phyloP scores from a whole-genome alignment of 2,888 invertebrate genomes.

The Allolobophora icterica region DNA sequence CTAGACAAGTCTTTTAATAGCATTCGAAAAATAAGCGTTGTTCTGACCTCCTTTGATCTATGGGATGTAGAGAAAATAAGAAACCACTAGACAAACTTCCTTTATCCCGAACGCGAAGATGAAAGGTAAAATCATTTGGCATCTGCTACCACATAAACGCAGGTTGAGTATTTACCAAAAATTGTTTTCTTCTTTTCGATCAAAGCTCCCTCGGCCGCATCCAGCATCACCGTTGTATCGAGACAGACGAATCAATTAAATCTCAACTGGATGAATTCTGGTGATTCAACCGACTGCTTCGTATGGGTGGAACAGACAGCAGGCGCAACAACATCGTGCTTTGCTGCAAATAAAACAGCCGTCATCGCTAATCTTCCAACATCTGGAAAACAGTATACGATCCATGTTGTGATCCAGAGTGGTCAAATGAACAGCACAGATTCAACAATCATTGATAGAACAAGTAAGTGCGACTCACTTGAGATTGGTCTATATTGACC shows the following conservation, averaged over 20 bases:
- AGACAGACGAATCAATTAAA: neutral
- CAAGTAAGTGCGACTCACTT: neutral
- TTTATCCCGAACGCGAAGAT: too few relatives aligned
- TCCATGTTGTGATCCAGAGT: slow-evolving; percentile 5
- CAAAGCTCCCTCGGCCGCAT: neutral
- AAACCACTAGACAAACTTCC: too few relatives aligned
- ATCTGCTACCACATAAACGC: too few relatives aligned
- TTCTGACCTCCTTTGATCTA: too few relatives aligned
- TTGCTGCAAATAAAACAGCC: neutral
- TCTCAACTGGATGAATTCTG: neutral
- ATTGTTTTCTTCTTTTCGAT: too few relatives aligned
- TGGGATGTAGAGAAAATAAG: too few relatives aligned
- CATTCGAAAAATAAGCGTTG: too few relatives aligned
- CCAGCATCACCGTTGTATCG: neutral
- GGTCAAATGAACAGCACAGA: neutral
- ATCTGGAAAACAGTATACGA: neutral
- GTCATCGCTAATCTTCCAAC: neutral
- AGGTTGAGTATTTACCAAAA: too few relatives aligned
- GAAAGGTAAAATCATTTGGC: too few relatives aligned
- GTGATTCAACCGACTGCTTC: neutral
- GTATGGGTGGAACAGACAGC: neutral
- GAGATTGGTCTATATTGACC: neutral
- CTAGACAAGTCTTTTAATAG: too few relatives aligned
- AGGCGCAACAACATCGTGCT: neutral
- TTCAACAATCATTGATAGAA: neutral